Evolutionary conservation across 2,888 invertebrate genomes (phyloP).

Genomic region (Operophtera brumata): DNA sequence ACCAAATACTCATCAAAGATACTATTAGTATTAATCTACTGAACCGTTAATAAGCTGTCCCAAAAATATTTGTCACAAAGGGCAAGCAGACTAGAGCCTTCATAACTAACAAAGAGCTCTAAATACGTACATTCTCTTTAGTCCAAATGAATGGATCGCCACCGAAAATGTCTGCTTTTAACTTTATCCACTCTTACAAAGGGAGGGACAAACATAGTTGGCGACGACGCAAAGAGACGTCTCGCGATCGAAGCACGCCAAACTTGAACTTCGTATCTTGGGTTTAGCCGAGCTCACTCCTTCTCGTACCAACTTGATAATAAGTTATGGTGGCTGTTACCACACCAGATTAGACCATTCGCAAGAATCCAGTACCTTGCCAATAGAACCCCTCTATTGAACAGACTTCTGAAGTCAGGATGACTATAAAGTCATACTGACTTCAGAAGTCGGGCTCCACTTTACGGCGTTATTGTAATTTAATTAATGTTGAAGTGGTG

Average conservation of each 20-base stretch:
- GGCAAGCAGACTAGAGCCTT: constrained; percentile 29
- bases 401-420: constrained; percentile 6
- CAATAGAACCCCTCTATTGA: constrained; percentile 14
- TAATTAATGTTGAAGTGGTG: constrained; percentile 21
- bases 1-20: too few species aligned
- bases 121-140: constrained; percentile 45
- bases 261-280: constrained; percentile 19
- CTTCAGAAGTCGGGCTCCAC: constrained; percentile 4
- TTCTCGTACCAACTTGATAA: constrained; percentile 10
- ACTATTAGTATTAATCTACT: constrained; percentile 10
- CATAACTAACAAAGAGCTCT: constrained; percentile 46
- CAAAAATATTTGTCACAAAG: constrained; percentile 40
- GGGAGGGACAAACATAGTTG: constrained; percentile 31
- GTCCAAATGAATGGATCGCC: constrained; percentile 45
- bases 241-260: constrained; percentile 21
- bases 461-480: constrained; percentile 9
- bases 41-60: constrained; percentile 31
- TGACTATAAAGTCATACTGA: constrained; percentile 13
- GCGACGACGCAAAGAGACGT: constrained; percentile 3
- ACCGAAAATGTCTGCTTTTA: constrained; percentile 42
- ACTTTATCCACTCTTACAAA: constrained; percentile 33
- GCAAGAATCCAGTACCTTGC: constrained; percentile 18
- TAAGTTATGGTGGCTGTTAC: constrained; percentile 14
- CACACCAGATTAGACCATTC: constrained; percentile 14
- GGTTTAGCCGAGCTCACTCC: constrained; percentile 21